phyloP scores from a whole-genome alignment of 2,797 vertebrate genomes.

The Aplochiton taeniatus region DNA sequence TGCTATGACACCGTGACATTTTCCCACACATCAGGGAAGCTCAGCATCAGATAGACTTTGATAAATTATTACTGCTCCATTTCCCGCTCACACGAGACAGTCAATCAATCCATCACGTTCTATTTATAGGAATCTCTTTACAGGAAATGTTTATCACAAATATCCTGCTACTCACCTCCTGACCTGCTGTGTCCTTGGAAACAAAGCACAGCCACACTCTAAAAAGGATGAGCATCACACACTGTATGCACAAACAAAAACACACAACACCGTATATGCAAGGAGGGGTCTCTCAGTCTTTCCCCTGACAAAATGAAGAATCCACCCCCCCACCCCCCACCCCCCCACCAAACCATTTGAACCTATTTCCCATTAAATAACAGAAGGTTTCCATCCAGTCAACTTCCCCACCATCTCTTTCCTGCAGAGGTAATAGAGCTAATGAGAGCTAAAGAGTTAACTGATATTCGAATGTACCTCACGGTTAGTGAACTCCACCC shows the following conservation, averaged over 20 bases:
- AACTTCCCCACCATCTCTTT: no score
- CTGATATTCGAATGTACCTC: conserved; percentile 68
- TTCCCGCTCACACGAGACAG: conserved; percentile 31
- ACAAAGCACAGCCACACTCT: no score
- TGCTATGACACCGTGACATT: conserved; percentile 52
- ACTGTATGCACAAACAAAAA: no score
- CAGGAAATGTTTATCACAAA: neutral
- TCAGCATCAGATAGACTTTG: conserved; percentile 47
- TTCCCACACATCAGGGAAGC: conserved; percentile 64
- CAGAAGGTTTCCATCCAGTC: conserved; percentile 27
- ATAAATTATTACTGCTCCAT: conserved; percentile 54
- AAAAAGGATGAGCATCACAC: no score
- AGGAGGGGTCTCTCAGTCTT: no score
- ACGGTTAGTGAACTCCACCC: conserved; percentile 67
- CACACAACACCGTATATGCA: no score
- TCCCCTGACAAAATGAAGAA: no score
- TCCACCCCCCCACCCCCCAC: no score
- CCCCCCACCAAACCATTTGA: no score
- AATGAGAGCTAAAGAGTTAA: conserved; percentile 46
- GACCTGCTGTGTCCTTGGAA: no score
- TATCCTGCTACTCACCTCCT: no score
- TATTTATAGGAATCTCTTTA: conserved; percentile 15
- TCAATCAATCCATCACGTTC: conserved; percentile 48
- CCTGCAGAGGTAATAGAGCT: neutral
- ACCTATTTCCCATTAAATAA: conserved; percentile 19